Evolutionary conservation across 2,797 vertebrate genomes (phyloP), one percentile per base, ranked within the genome.

Genomic region (Champsocephalus gunnari): DNA sequence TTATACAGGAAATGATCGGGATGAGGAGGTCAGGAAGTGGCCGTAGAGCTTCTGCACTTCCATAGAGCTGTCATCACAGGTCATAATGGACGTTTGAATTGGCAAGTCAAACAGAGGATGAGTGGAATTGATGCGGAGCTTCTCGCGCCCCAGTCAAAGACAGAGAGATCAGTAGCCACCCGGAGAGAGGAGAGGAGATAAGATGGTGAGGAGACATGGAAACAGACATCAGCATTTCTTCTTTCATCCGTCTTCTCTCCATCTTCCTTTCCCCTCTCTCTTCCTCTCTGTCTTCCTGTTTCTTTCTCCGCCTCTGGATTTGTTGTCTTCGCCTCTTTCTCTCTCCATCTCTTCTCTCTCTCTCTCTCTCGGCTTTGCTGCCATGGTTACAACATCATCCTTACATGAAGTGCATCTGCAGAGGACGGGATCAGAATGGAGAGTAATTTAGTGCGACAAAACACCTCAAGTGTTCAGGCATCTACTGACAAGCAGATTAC

Each of bases 321-420:
- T 87, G 87, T 90, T 91, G 92, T 90, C 78, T 84, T 75, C 54
- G n/a, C 68, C 76, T 88, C 80, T 87, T 75, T 92, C 90, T 83
- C 90, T 82, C 82, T 86, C 81, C 79, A 56, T 85, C 78, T 83
- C 81, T 75, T 70, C 77, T 13, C 68, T 75, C 80, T 87, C 72
- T 63, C 80, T 63, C 67, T 78, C 71, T 77, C 80, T 87, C 80
- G 76, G 83, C 92, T 91, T 91, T 85, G 92, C 87, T 93, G 92
- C 92, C 88, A 94, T 91, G 91, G 92, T 91, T 86, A 90, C 89
- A 57, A 75, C 85, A 84, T 83, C 87, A 83, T 86, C 86, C 79
- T 92, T 95, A 96, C 95, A 96, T 96, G 94, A 96, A 96, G 92
- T 96, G 95, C 95, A 96, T 96, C 95, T 95, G 86, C 71, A 90